A percentile compares a stretch with the other conserved stretches of the same genome.
These are phyloP conservation scores for Pseudopleuronectes americanus DNA, from an alignment of 2,797 vertebrate species.

Conservation along the genomic window DNA sequence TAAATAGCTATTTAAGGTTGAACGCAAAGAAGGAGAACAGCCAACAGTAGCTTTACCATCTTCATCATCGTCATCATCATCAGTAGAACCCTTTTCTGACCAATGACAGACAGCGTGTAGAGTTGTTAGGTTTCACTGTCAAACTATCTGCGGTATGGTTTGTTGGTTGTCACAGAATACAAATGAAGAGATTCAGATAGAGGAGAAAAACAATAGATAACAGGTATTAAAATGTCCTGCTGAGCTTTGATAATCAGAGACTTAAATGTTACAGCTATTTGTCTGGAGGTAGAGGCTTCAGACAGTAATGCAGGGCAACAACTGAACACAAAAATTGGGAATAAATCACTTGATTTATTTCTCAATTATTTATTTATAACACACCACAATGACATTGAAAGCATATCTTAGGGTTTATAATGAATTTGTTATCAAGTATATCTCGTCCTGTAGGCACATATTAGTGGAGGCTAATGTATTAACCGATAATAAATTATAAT, in stretches of 20 bases:
- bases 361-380: too few species aligned
- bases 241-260: too few species aligned
- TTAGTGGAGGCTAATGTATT: not conserved
- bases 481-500: not conserved
- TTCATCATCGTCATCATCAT: not conserved
- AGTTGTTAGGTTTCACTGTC: conserved; percentile 18
- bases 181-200: not conserved
- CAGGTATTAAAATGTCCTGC: not conserved
- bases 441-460: not conserved
- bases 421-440: not conserved
- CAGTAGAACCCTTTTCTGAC: not conserved
- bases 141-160: not conserved
- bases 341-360: too few species aligned
- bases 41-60: too few species aligned
- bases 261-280: too few species aligned
- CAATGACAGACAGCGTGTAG: not conserved
- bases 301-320: too few species aligned
- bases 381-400: too few species aligned
- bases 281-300: too few species aligned
- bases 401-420: too few species aligned
- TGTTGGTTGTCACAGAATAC: not conserved
- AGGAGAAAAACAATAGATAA: not conserved
- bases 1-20: conserved; percentile 7
- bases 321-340: too few species aligned
- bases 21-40: not conserved